These are phyloP conservation scores for Eristalis intricaria DNA, from an alignment of 2,888 invertebrate genomes.

Conservation along the genomic window DNA sequence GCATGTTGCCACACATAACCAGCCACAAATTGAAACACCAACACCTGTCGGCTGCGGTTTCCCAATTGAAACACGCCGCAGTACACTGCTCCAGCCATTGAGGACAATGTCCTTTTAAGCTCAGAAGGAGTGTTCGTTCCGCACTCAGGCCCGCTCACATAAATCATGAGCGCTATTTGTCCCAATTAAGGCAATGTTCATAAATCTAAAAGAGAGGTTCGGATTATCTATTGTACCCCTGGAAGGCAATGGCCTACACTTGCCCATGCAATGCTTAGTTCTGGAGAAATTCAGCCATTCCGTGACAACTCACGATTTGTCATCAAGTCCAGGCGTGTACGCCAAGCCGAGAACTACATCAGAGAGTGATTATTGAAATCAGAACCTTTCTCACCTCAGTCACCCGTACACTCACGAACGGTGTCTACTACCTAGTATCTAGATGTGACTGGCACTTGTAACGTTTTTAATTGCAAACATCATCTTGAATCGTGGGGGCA, in stretches of 20 bases:
- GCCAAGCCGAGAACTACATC: slow-evolving; percentile 48
- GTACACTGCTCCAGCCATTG: neutral
- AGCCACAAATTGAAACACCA: slow-evolving; percentile 29
- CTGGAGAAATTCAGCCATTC: slow-evolving; percentile 44
- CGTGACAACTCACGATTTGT: slow-evolving; percentile 63
- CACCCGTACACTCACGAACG: neutral
- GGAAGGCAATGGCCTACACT: neutral
- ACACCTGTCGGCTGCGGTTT: slow-evolving; percentile 17
- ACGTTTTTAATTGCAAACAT: slow-evolving; percentile 51
- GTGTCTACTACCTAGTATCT: slow-evolving; percentile 25
- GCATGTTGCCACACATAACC: slow-evolving; percentile 44
- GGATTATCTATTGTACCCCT: slow-evolving; percentile 28
- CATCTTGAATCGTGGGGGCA: slow-evolving; percentile 44
- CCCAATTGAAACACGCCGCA: neutral
- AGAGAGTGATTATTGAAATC: slow-evolving; percentile 59
- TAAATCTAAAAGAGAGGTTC: slow-evolving; percentile 22
- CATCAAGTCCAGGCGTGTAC: slow-evolving; percentile 52
- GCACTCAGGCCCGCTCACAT: neutral
- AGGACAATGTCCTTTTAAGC: slow-evolving; percentile 2
- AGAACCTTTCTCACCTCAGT: slow-evolving; percentile 46
- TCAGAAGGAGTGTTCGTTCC: neutral
- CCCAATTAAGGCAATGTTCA: slow-evolving; percentile 42
- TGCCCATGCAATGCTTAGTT: slow-evolving; percentile 27
- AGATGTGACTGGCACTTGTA: slow-evolving; percentile 1
- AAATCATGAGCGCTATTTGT: slow-evolving; percentile 33